These are phyloP conservation scores for Netelia virgata DNA, from an alignment of 2,888 invertebrate genomes.

Conservation along the genomic window DNA sequence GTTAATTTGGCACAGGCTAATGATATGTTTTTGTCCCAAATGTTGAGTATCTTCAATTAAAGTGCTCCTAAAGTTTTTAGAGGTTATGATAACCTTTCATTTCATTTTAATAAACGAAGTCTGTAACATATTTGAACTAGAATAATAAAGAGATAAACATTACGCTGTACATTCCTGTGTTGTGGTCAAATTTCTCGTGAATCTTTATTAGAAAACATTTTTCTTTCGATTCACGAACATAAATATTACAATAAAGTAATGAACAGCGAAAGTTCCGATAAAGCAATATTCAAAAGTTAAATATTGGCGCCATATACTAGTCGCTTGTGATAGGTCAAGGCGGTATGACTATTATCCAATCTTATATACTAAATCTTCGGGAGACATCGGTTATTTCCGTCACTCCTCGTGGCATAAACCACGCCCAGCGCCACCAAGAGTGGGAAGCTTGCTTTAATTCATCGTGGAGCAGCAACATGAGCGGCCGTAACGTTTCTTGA, in stretches of 20 bases:
- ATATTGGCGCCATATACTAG: conserved; percentile 5
- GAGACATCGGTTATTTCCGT: conserved; percentile 27
- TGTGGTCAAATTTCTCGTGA: too few species aligned
- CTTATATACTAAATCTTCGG: conserved; percentile 58
- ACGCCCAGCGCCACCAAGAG: conserved; percentile 78
- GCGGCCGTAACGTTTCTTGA: conserved; percentile 77
- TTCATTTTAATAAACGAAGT: too few species aligned
- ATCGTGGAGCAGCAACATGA: conserved; percentile 76
- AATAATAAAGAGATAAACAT: too few species aligned
- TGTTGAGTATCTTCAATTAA: too few species aligned
- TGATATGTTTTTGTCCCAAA: too few species aligned
- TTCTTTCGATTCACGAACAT: not conserved
- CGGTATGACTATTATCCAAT: not conserved
- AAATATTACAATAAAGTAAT: not conserved
- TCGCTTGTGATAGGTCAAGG: not conserved
- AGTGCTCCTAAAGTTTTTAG: too few species aligned
- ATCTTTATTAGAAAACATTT: not conserved
- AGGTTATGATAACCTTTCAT: too few species aligned
- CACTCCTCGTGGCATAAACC: conserved; percentile 70
- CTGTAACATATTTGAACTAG: too few species aligned
- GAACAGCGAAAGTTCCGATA: not conserved
- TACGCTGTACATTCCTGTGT: too few species aligned
- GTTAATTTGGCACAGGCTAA: too few species aligned
- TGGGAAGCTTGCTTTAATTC: conserved; percentile 76
- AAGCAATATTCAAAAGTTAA: conserved; percentile 5